Evolutionary conservation across 2,888 invertebrate species (phyloP).

Genomic region (Osmoderma eremita): DNA sequence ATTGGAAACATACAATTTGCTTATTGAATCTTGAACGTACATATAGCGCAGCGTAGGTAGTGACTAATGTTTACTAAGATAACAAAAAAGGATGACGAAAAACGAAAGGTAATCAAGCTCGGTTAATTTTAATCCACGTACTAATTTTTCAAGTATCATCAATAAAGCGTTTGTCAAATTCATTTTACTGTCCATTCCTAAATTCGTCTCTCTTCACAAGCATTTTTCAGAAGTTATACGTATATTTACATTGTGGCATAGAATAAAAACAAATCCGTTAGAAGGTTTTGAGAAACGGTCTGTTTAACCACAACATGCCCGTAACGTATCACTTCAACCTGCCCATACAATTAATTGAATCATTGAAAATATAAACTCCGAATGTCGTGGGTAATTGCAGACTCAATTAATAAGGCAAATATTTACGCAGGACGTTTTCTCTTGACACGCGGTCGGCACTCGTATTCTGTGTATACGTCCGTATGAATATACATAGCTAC

Average conservation of each 20-base stretch:
- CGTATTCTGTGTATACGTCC: conserved; percentile 1
- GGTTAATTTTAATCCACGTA: too few relatives aligned
- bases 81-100: too few relatives aligned
- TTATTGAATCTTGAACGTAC: too few relatives aligned
- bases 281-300: conserved; percentile 1
- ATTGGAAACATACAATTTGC: too few relatives aligned
- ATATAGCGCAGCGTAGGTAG: too few relatives aligned
- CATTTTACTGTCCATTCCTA: background rate
- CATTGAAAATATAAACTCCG: conserved; percentile 27
- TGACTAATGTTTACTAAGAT: too few relatives aligned
- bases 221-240: conserved; percentile 1
- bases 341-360: conserved; percentile 17
- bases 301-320: conserved; percentile 3
- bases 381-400: conserved; percentile 32
- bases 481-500: conserved; percentile 20
- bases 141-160: too few relatives aligned
- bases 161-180: too few relatives aligned
- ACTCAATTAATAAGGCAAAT: conserved; percentile 40
- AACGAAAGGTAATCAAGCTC: too few relatives aligned
- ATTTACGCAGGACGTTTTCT: conserved; percentile 38
- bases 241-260: background rate
- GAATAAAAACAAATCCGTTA: conserved; percentile 5
- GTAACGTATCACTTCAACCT: conserved; percentile 19
- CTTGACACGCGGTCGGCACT: conserved; percentile 30
- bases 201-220: background rate